Evolutionary conservation across 1,140 invertebrate genomes (phyloP).

Genomic region (Dendroctonus ponderosae): DNA sequence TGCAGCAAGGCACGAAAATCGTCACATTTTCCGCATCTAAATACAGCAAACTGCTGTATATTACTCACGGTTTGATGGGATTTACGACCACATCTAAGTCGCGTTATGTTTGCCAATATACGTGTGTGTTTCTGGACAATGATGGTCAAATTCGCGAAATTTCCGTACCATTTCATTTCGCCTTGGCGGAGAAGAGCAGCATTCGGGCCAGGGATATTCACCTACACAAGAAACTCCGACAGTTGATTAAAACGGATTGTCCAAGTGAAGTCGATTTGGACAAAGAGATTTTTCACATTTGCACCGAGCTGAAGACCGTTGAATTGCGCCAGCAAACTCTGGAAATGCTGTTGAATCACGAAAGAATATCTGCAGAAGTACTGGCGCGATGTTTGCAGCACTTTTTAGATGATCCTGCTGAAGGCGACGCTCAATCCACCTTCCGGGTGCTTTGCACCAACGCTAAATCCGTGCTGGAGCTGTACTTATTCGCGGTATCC

Average conservation of each 20-base stretch:
- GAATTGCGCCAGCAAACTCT: slow-evolving; percentile 70
- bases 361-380: slow-evolving; percentile 58
- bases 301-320: slow-evolving; percentile 69
- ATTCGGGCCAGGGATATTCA: slow-evolving; percentile 84
- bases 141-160: slow-evolving; percentile 79
- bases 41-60: slow-evolving; percentile 74
- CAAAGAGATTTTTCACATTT: slow-evolving; percentile 56
- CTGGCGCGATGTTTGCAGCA: slow-evolving; percentile 55
- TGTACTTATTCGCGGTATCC: slow-evolving; percentile 39
- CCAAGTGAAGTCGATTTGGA: slow-evolving; percentile 54
- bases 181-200: slow-evolving; percentile 82
- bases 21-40: slow-evolving; percentile 87
- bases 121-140: slow-evolving; percentile 79
- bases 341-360: slow-evolving; percentile 67
- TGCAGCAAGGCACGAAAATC: slow-evolving; percentile 83
- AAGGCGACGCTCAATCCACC: slow-evolving; percentile 37
- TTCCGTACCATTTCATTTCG: slow-evolving; percentile 85
- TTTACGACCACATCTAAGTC: slow-evolving; percentile 56
- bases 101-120: slow-evolving; percentile 54
- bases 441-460: slow-evolving; percentile 44
- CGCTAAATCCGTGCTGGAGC: slow-evolving; percentile 44
- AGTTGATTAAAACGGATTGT: slow-evolving; percentile 61
- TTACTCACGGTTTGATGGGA: slow-evolving; percentile 77
- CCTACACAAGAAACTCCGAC: slow-evolving; percentile 76
- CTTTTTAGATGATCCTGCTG: slow-evolving; percentile 45